phyloP scores from a whole-genome alignment of 2,113 vertebrate genomes.

The Rynchops niger region DNA sequence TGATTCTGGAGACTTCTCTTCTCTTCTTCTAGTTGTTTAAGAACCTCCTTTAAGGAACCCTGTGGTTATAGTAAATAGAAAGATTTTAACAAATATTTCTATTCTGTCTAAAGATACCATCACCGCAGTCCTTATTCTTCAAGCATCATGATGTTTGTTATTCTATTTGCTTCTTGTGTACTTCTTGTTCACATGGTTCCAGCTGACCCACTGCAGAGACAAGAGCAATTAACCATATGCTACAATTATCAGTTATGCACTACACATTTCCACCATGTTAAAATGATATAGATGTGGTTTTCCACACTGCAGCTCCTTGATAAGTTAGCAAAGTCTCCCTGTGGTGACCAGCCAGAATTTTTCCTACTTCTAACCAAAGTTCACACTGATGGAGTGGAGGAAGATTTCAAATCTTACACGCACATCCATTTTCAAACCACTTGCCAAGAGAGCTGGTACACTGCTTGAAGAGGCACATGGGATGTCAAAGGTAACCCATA shows the following conservation, averaged over 20 bases:
- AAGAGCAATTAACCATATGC: background rate
- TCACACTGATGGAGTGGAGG: background rate
- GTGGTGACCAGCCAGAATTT: background rate
- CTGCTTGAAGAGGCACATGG: background rate
- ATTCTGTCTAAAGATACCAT: background rate
- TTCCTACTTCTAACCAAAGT: background rate
- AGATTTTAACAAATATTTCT: background rate
- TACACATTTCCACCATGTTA: background rate
- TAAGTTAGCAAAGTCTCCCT: background rate
- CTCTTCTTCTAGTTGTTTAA: conserved; percentile 81
- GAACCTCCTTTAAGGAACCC: conserved; percentile 77
- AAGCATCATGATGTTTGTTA: background rate
- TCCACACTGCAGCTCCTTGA: background rate
- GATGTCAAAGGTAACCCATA: background rate
- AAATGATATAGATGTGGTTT: background rate
- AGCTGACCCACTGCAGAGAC: background rate
- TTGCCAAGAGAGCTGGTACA: background rate
- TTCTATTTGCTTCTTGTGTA: background rate
- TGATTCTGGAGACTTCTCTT: conserved; percentile 81
- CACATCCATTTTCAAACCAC: background rate
- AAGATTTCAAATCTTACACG: background rate
- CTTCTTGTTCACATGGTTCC: background rate
- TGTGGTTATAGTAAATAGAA: conserved; percentile 59
- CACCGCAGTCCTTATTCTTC: background rate
- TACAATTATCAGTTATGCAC: background rate